These are phyloP conservation scores for Sander vitreus DNA, from an alignment of 2,113 vertebrate genomes.

Conservation along the genomic window DNA sequence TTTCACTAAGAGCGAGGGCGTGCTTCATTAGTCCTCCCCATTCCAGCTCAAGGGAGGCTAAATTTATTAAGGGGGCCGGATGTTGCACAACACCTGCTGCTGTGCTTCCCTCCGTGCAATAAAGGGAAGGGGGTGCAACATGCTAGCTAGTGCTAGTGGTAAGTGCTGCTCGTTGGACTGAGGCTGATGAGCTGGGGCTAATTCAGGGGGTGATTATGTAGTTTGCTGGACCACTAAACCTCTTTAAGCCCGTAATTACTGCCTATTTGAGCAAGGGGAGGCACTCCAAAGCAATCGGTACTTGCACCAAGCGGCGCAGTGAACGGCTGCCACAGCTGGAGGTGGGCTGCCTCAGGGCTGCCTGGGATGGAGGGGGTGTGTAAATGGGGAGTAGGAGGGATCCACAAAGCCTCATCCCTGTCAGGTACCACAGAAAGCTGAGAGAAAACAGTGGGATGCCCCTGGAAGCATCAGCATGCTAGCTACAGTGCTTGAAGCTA, in stretches of 20 bases:
- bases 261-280: conserved; percentile 99
- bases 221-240: conserved; percentile 99
- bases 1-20: conserved; percentile 86
- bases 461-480: conserved; percentile 48
- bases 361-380: conserved; percentile 81
- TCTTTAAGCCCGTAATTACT: conserved; percentile 99
- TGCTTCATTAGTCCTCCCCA: conserved; percentile 88
- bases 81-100: conserved; percentile 98
- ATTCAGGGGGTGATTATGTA: conserved; percentile 99
- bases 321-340: conserved; percentile 96
- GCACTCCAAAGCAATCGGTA: conserved; percentile 98
- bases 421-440: conserved; percentile 75
- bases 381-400: conserved; percentile 89
- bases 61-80: conserved; percentile 93
- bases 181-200: conserved; percentile 99
- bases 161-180: conserved; percentile 96
- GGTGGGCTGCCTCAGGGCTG: conserved; percentile 94
- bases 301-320: conserved; percentile 86
- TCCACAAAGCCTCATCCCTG: conserved; percentile 83
- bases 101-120: conserved; percentile 90
- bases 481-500: conserved; percentile 57
- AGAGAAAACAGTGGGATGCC: conserved; percentile 65
- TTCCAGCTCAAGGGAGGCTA: conserved; percentile 85
- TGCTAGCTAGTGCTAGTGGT: conserved; percentile 88
- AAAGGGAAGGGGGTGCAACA: conserved; percentile 85